phyloP scores from a whole-genome alignment of 2,888 invertebrate genomes.

The Halocaridina rubra region DNA sequence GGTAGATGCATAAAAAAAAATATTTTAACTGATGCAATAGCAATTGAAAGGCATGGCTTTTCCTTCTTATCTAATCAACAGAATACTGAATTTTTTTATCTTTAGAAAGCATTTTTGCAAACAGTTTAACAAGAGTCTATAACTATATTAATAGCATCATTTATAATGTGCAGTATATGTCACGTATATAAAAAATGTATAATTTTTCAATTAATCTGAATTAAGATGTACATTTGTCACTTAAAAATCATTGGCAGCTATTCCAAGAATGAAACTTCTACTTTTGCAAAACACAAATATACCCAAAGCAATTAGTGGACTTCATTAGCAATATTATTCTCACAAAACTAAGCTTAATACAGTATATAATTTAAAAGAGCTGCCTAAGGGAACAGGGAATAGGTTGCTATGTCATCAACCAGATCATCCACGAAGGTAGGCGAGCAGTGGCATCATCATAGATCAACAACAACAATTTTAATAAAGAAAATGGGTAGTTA shows the following conservation, averaged over 20 bases:
- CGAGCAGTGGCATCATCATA: no score
- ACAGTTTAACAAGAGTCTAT: no score
- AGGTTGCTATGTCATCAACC: constrained; percentile 13
- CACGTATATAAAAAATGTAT: no score
- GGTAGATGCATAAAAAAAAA: not conserved
- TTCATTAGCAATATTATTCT: not conserved
- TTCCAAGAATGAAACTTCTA: not conserved
- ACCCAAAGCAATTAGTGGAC: not conserved
- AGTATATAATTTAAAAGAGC: not conserved
- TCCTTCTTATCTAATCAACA: no score
- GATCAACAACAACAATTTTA: constrained; percentile 4
- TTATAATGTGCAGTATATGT: no score
- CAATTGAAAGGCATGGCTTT: no score
- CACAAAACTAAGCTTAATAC: not conserved
- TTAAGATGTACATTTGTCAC: no score
- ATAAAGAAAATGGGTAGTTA: constrained; percentile 1
- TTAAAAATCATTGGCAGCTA: not conserved
- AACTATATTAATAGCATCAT: no score
- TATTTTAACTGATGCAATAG: no score
- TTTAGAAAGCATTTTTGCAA: no score
- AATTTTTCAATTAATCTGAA: no score
- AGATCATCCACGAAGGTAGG: constrained; percentile 15
- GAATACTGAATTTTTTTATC: no score
- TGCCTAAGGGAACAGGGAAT: not conserved
- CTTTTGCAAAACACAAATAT: not conserved